Conservation (phyloP, 2,113 vertebrate species). For the Paedocypris sp. region DNA sequence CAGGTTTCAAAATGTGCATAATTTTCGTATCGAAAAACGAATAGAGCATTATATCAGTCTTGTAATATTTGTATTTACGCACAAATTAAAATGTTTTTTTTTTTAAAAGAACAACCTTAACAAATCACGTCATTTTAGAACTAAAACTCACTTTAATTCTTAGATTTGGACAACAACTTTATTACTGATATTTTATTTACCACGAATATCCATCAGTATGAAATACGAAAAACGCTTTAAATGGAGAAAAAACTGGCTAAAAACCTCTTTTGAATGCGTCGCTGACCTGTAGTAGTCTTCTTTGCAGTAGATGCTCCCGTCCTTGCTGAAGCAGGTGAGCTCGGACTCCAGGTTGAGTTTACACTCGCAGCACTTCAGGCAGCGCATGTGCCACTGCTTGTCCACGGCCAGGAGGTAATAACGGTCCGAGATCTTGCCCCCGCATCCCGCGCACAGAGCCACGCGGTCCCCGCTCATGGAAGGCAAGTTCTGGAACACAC, state of each 20-base stretch:
- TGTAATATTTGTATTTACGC: too few relatives aligned
- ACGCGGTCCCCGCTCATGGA: conserved; percentile 85
- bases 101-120: too few relatives aligned
- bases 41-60: too few relatives aligned
- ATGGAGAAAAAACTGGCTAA: not conserved
- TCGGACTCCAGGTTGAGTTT: conserved; percentile 97
- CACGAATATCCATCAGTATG: too few relatives aligned
- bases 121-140: too few relatives aligned
- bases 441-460: conserved; percentile 92
- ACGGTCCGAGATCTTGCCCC: conserved; percentile 91
- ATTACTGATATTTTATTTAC: too few relatives aligned
- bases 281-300: conserved; percentile 95
- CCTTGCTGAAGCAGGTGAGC: conserved; percentile 98
- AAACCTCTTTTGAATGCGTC: not conserved
- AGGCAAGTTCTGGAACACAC: conserved; percentile 71
- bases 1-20: too few relatives aligned
- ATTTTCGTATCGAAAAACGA: too few relatives aligned
- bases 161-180: too few relatives aligned
- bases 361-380: conserved; percentile 95
- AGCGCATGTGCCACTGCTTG: conserved; percentile 99
- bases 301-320: conserved; percentile 98
- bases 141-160: too few relatives aligned
- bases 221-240: too few relatives aligned
- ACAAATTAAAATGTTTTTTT: too few relatives aligned
- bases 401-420: conserved; percentile 98